A percentile compares a stretch with the other conserved stretches of the same genome.
Conservation (phyloP, 2,113 vertebrate genomes). For the Catharus minimus region DNA sequence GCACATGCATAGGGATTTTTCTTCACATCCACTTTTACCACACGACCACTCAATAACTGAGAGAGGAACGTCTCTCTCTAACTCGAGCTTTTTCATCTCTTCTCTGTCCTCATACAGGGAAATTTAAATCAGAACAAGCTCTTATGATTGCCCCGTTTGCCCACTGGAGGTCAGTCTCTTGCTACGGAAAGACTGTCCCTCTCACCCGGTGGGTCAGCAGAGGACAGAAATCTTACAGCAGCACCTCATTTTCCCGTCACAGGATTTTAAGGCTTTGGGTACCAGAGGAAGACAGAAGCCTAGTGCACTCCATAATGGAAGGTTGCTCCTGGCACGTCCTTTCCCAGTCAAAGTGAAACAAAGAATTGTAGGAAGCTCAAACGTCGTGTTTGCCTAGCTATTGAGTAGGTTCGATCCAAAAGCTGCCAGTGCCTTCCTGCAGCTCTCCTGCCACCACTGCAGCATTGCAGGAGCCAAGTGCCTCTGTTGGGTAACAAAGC, state of each 20-base stretch:
- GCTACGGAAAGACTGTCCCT: not conserved
- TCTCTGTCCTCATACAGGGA: not conserved
- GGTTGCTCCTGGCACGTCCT: fast-evolving
- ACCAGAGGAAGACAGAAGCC: not conserved
- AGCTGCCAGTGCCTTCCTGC: not conserved
- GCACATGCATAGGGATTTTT: not conserved
- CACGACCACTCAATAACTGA: not conserved
- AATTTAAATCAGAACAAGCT: not conserved
- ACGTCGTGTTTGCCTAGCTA: not conserved
- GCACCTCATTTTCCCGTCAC: not conserved
- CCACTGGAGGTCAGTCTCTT: constrained; percentile 62
- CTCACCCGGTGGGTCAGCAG: not conserved
- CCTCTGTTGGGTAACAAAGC: fast-evolving
- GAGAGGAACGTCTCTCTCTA: not conserved
- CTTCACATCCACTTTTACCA: not conserved
- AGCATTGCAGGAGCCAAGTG: fast-evolving
- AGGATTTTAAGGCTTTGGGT: not conserved
- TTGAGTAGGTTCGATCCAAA: fast-evolving
- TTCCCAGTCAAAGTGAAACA: not conserved
- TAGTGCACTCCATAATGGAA: not conserved
- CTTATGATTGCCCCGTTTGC: not conserved
- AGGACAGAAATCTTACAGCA: not conserved
- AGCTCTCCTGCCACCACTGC: not conserved
- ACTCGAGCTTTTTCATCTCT: not conserved
- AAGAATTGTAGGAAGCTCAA: not conserved